A percentile compares a stretch with the other conserved stretches of the same genome.
These are phyloP conservation scores for Scaptomyza polygonia DNA, from an alignment of 2,888 invertebrate genomes.

Conservation along the genomic window DNA sequence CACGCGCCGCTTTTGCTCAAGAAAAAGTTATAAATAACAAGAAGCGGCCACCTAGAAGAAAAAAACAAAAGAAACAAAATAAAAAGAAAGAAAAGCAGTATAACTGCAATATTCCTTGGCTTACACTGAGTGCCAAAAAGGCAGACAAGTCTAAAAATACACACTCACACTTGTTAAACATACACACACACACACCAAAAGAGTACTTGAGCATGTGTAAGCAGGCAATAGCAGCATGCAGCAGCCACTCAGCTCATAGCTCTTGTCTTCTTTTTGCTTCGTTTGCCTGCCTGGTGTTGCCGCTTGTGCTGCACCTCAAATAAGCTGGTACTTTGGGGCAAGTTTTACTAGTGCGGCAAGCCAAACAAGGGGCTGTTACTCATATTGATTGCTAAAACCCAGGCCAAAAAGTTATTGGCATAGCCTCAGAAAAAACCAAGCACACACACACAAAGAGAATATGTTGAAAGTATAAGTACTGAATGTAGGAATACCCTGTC, in stretches of 20 bases:
- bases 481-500: background rate
- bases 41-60: constrained; percentile 47
- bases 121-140: constrained; percentile 58
- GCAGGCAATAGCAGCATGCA: constrained; percentile 21
- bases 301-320: constrained; percentile 29
- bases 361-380: constrained; percentile 68
- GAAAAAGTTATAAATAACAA: constrained; percentile 80
- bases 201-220: constrained; percentile 60
- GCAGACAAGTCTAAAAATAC: constrained; percentile 73
- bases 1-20: constrained; percentile 68
- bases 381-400: constrained; percentile 67
- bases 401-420: constrained; percentile 42
- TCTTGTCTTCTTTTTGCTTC: constrained; percentile 2
- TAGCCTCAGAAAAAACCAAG: constrained; percentile 17
- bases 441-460: background rate
- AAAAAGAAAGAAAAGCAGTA: constrained; percentile 23
- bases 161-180: constrained; percentile 10
- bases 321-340: constrained; percentile 68
- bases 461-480: background rate
- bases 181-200: constrained; percentile 19
- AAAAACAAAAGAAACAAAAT: constrained; percentile 23
- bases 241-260: constrained; percentile 40
- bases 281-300: background rate
- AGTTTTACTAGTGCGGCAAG: constrained; percentile 61
- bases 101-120: constrained; percentile 75